phyloP scores from a whole-genome alignment of 2,888 invertebrate genomes.

The Sepioteuthis lessoniana region DNA sequence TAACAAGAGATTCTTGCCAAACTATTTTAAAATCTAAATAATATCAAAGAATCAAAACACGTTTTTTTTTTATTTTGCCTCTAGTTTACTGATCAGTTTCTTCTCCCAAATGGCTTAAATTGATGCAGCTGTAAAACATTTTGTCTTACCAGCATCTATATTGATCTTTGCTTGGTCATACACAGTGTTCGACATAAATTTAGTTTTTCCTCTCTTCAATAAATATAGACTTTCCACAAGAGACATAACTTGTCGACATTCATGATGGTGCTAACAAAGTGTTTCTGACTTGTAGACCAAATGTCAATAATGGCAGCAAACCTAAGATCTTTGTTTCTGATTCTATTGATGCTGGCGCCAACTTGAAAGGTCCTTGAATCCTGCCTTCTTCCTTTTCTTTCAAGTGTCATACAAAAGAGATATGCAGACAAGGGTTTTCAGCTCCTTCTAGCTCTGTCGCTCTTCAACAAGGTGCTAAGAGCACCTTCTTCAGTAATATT shows the following conservation, averaged over 20 bases:
- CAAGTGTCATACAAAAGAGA: not conserved
- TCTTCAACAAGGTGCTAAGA: not conserved
- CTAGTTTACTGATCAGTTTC: no score
- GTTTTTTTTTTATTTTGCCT: no score
- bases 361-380: not conserved
- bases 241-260: not conserved
- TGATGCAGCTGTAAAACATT: no score
- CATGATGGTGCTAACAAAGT: not conserved
- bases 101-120: no score
- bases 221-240: not conserved
- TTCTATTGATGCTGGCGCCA: no score
- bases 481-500: no score
- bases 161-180: not conserved
- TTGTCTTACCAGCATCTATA: not conserved
- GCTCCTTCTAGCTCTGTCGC: not conserved
- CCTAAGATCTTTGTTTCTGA: no score
- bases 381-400: not conserved
- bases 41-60: not conserved
- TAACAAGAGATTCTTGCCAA: no score
- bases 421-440: not conserved
- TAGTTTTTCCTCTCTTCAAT: not conserved
- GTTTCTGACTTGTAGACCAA: slow-evolving; percentile 33
- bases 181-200: not conserved
- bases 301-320: not conserved
- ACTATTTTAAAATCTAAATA: not conserved